These are phyloP conservation scores for Chloroclystis v-ata DNA, from an alignment of 2,888 invertebrate genomes.

Conservation along the genomic window DNA sequence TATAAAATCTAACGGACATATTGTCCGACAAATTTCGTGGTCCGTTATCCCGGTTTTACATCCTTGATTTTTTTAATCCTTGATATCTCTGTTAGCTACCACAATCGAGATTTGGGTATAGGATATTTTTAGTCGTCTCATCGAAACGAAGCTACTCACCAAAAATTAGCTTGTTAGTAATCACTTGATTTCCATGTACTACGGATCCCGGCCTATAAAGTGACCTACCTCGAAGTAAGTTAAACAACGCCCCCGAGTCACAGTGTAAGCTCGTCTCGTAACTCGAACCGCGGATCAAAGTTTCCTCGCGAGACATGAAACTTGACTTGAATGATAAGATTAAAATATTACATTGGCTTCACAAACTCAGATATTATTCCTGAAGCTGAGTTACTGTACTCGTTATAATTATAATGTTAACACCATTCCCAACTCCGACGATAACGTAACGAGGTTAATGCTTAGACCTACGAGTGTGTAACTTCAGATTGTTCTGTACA, in stretches of 20 bases:
- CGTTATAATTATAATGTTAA: slow-evolving; percentile 43
- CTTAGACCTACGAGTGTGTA: slow-evolving; percentile 32
- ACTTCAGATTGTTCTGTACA: slow-evolving; percentile 32
- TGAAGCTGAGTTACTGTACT: slow-evolving; percentile 42
- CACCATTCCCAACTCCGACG: slow-evolving; percentile 37
- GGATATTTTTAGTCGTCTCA: too few species aligned
- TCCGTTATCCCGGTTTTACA: too few species aligned
- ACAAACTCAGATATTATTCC: slow-evolving; percentile 51
- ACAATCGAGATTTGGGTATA: too few species aligned
- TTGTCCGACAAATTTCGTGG: too few species aligned
- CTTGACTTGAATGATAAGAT: slow-evolving; percentile 71
- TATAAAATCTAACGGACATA: too few species aligned
- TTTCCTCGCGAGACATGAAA: slow-evolving; percentile 66
- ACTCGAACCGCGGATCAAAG: slow-evolving; percentile 67
- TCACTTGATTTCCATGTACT: too few species aligned
- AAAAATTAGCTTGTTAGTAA: too few species aligned
- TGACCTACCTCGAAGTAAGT: slow-evolving; percentile 20
- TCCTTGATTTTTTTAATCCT: too few species aligned
- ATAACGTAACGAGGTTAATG: slow-evolving; percentile 39
- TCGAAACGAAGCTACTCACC: too few species aligned
- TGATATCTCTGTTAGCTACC: too few species aligned
- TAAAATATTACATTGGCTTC: slow-evolving; percentile 69
- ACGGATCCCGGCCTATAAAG: too few species aligned
- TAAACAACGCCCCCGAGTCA: slow-evolving; percentile 39
- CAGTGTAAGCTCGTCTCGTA: slow-evolving; percentile 58